Evolutionary conservation across 2,113 vertebrate species (phyloP), one percentile per base, ranked within the genome.

Genomic region (Leptodactylus fuscus): DNA sequence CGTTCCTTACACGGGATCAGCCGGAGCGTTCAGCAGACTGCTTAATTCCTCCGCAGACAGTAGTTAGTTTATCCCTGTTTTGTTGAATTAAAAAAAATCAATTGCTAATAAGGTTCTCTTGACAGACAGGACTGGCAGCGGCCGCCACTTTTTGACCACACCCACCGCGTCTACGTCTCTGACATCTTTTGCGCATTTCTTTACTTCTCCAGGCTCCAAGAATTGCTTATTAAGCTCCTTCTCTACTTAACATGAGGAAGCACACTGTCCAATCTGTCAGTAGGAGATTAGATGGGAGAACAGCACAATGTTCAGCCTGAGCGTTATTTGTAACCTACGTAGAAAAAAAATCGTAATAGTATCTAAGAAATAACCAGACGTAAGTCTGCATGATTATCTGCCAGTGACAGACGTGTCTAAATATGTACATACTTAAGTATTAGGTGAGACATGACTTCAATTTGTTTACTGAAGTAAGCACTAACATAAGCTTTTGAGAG

Each of bases 251-350:
- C 58, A 58, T 75, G 36, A 75, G 82, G 82, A 83, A 83, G 74
- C 24, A 62, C 36, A 62, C 82, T 55, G 83, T 78, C 74, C 29
- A 53, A 85, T 85, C 60, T 85, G 83, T 85, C 83, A 85, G 34
- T 58, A 80, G 32, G 10, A 55, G 75, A 32, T 85, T 80, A 85
- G 11, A 32, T 71, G 16, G 16, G 18, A 79, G 76, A 79, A 80
- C 27, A 79, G 75, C 15, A 80, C 60, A 69, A 41, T 79, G 75
- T 27, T 79, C 34, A 80, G 75, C 10, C 75, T 85, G 11, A 80
- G 29, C 5, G 80, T 60, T 78, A 75, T 62, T 76, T 58, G 34
- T 83, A 75, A 75, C 0, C 6, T 71, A 73, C 32, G 81, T 74
- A 27, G 41, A 27, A 49, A 71, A 70, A 62, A 60, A 60, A 74